These are phyloP conservation scores for Pollachius pollachius DNA, from an alignment of 2,113 vertebrate species.

Conservation along the genomic window DNA sequence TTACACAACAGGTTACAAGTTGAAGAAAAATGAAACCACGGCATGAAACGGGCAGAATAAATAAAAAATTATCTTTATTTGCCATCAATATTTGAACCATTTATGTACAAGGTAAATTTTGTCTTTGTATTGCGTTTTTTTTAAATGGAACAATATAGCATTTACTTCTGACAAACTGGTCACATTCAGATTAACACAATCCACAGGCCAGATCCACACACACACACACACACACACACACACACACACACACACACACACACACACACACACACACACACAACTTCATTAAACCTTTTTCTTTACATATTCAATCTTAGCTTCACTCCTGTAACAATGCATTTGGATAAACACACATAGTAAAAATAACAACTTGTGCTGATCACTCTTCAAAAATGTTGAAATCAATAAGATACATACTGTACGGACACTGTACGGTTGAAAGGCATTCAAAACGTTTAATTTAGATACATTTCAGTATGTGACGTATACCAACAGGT, in stretches of 20 bases:
- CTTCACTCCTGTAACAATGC: not conserved
- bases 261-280: not conserved
- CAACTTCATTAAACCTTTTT: not conserved
- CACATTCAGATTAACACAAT: not conserved
- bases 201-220: not conserved
- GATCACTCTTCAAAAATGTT: conserved; percentile 18
- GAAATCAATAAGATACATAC: conserved; percentile 40
- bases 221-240: not conserved
- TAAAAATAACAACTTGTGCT: not conserved
- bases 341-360: conserved; percentile 3
- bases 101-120: conserved; percentile 39
- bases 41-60: conserved; percentile 31
- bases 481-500: conserved; percentile 11
- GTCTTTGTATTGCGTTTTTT: conserved; percentile 53
- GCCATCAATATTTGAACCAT: conserved; percentile 59
- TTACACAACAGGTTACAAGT: too few relatives aligned
- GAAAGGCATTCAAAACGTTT: conserved; percentile 37
- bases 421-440: conserved; percentile 42
- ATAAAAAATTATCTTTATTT: conserved; percentile 71
- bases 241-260: not conserved
- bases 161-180: not conserved
- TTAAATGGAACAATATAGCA: conserved; percentile 38
- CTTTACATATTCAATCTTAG: not conserved
- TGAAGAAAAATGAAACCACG: not conserved
- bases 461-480: conserved; percentile 34